A percentile compares a stretch with the other conserved stretches of the same genome.
phyloP scores from a whole-genome alignment of 2,113 vertebrate genomes.

The Ophthalmolycus amberensis region DNA sequence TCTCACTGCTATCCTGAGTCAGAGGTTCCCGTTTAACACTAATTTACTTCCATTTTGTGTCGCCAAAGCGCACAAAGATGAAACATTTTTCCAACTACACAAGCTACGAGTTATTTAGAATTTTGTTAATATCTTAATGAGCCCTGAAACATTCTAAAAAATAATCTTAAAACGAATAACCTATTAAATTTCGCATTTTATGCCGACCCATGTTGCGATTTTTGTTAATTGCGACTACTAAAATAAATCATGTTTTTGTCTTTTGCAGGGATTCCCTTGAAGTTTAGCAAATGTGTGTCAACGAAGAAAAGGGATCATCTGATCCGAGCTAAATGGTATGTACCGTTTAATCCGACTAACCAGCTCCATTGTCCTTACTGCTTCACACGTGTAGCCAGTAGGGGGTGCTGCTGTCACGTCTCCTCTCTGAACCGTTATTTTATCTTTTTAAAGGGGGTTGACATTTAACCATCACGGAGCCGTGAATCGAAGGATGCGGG shows the following conservation, averaged over 20 bases:
- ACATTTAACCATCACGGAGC: constrained; percentile 14
- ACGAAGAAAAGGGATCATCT: constrained; percentile 31
- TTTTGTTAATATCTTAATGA: constrained; percentile 44
- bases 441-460: constrained; percentile 68
- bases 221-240: neutral
- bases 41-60: constrained; percentile 31
- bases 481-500: constrained; percentile 22
- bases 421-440: constrained; percentile 44
- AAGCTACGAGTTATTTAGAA: neutral
- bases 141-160: neutral
- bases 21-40: constrained; percentile 12
- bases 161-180: neutral
- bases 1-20: constrained; percentile 25
- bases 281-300: constrained; percentile 11
- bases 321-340: constrained; percentile 67
- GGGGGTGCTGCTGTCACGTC: constrained; percentile 70
- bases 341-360: neutral
- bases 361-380: constrained; percentile 23
- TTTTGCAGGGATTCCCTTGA: constrained; percentile 54
- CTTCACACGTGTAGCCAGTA: constrained; percentile 63
- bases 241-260: constrained; percentile 35
- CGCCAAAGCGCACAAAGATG: neutral
- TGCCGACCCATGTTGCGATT: neutral
- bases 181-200: neutral
- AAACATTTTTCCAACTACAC: constrained; percentile 18